A percentile compares a stretch with the other conserved stretches of the same genome.
phyloP scores from a whole-genome alignment of 2,113 vertebrate species.

The Dolichotis patagonum region DNA sequence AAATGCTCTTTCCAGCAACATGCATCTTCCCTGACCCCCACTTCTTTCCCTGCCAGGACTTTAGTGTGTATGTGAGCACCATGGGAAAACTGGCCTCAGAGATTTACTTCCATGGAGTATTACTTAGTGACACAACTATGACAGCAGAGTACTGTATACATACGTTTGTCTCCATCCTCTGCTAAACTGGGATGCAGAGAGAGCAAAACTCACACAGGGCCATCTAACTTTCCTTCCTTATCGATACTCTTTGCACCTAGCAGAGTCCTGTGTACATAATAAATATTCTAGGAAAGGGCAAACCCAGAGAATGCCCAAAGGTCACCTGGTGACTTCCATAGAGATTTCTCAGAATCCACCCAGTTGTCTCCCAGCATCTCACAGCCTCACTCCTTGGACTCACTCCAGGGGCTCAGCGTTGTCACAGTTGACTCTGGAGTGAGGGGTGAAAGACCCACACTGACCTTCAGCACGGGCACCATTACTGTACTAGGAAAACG shows the following conservation, averaged over 20 bases:
- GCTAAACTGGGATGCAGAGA: neutral
- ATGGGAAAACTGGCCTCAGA: neutral
- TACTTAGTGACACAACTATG: neutral
- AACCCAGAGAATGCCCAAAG: neutral
- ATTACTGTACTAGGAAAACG: neutral
- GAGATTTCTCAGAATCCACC: neutral
- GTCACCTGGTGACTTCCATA: neutral
- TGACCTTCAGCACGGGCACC: neutral
- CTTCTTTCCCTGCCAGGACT: neutral
- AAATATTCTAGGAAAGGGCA: neutral
- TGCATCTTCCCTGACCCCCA: neutral
- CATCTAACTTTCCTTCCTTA: neutral
- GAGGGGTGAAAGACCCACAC: rapidly evolving
- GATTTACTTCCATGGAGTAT: neutral
- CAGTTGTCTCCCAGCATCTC: neutral
- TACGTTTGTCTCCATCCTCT: neutral
- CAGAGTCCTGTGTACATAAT: neutral
- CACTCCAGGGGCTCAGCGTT: neutral
- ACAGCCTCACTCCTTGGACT: neutral
- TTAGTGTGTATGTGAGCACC: neutral
- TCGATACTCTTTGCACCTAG: neutral
- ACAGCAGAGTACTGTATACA: too few relatives aligned
- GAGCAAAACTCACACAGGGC: neutral
- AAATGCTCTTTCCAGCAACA: neutral
- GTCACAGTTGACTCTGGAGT: neutral